phyloP scores from a whole-genome alignment of 2,113 vertebrate species.

The Hassar affinis region DNA sequence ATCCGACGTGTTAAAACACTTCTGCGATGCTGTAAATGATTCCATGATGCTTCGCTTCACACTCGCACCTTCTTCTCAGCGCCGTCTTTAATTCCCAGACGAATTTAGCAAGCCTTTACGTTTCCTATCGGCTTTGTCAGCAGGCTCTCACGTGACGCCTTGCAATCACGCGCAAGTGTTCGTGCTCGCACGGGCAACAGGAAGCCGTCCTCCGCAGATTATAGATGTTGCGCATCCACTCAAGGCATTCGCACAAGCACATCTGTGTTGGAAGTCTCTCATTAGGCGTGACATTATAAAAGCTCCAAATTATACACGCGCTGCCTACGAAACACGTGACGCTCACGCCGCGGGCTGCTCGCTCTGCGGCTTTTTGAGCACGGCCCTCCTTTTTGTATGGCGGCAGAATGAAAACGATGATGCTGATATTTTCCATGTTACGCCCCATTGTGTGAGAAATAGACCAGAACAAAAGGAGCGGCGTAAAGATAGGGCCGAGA shows the following conservation, averaged over 20 bases:
- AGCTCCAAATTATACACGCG: conserved; percentile 57
- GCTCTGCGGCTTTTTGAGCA: not conserved
- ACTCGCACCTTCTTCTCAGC: not conserved
- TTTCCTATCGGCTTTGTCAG: not conserved
- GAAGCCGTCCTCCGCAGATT: conserved; percentile 58
- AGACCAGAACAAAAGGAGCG: not conserved
- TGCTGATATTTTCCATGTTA: not conserved
- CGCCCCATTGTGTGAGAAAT: not conserved
- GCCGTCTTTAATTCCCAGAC: not conserved
- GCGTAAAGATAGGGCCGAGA: not conserved
- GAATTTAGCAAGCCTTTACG: not conserved
- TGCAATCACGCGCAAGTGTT: not conserved
- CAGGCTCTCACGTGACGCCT: not conserved
- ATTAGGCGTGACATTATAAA: conserved; percentile 56
- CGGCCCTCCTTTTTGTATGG: not conserved
- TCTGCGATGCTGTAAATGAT: conserved; percentile 1
- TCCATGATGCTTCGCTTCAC: conserved; percentile 8
- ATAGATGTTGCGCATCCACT: conserved; percentile 54
- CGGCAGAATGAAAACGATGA: not conserved
- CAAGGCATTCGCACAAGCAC: conserved; percentile 27
- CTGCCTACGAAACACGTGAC: conserved; percentile 39
- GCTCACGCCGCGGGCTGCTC: not conserved
- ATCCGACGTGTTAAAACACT: conserved; percentile 11
- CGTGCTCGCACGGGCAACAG: conserved; percentile 39
- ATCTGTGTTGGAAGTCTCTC: conserved; percentile 57